Conservation (phyloP, 1,140 invertebrate genomes). For the Catajapyx aquilonaris region DNA sequence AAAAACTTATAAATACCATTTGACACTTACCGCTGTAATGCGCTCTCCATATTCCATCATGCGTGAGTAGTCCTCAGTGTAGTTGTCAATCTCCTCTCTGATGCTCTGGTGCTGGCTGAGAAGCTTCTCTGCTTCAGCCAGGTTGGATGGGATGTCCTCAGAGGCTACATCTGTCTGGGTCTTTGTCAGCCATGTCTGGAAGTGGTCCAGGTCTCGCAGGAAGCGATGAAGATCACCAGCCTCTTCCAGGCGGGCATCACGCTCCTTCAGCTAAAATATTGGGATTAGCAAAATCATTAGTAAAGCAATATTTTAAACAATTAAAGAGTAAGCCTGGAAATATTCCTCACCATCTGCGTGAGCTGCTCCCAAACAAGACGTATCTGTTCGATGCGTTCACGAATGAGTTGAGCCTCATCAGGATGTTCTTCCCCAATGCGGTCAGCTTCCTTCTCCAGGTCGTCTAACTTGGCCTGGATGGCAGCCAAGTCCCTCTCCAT, state of each 20-base stretch:
- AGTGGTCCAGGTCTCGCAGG: constrained; percentile 95
- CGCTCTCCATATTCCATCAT: constrained; percentile 99
- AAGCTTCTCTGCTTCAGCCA: constrained; percentile 91
- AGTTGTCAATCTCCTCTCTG: constrained; percentile 96
- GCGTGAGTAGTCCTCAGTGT: constrained; percentile 90
- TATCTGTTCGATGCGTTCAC: constrained; percentile 77
- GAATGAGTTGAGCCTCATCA: constrained; percentile 81
- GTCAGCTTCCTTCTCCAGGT: constrained; percentile 77
- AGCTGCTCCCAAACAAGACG: constrained; percentile 85
- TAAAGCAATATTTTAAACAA: constrained; percentile 2
- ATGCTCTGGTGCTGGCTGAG: constrained; percentile 93
- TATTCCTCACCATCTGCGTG: constrained; percentile 63
- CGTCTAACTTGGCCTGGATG: constrained; percentile 90
- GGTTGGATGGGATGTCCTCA: constrained; percentile 88
- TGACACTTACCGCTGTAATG: constrained; percentile 50
- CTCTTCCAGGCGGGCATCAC: constrained; percentile 94
- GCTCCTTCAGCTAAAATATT: constrained; percentile 56
- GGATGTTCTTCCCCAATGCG: constrained; percentile 82
- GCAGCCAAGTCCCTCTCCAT: constrained; percentile 98
- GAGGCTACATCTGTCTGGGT: constrained; percentile 95
- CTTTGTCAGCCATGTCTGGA: constrained; percentile 96
- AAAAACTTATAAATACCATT: not conserved
- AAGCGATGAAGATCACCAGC: constrained; percentile 96
- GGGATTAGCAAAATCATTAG: constrained; percentile 6
- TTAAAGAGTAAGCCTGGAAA: constrained; percentile 2